Conservation (phyloP, 2,888 invertebrate species). For the Cheilosia pagana region DNA sequence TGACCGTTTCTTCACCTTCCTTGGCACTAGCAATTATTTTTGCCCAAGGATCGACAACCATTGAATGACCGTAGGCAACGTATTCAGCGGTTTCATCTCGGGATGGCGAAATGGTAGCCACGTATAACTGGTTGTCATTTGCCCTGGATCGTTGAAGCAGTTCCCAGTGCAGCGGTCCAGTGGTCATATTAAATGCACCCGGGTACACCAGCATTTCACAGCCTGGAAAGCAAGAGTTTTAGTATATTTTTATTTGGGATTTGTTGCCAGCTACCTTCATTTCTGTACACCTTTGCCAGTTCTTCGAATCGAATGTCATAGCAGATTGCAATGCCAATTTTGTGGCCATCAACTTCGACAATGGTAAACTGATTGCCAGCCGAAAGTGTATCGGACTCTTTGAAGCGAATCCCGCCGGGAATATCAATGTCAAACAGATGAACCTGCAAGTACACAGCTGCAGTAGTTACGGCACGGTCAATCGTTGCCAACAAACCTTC, state of each 20-base stretch:
- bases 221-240: constrained; percentile 84
- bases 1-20: constrained; percentile 88
- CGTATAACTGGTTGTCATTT: constrained; percentile 94
- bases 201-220: constrained; percentile 95
- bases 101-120: constrained; percentile 94
- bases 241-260: too few species aligned
- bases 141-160: constrained; percentile 92
- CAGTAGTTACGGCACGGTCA: background rate
- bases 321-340: constrained; percentile 96
- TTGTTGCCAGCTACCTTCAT: constrained; percentile 82
- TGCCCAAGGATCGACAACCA: constrained; percentile 92
- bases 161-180: constrained; percentile 97
- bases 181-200: constrained; percentile 98
- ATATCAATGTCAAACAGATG: constrained; percentile 98
- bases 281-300: constrained; percentile 90
- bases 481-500: constrained; percentile 86
- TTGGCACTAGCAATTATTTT: constrained; percentile 88
- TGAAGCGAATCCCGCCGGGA: constrained; percentile 95
- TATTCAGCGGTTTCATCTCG: constrained; percentile 91
- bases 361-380: constrained; percentile 90
- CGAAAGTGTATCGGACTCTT: constrained; percentile 93
- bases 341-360: constrained; percentile 88
- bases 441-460: constrained; percentile 82
- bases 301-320: constrained; percentile 97
- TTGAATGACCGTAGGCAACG: constrained; percentile 95